Conservation (phyloP, 2,113 vertebrate genomes). For the Burhinus bistriatus region DNA sequence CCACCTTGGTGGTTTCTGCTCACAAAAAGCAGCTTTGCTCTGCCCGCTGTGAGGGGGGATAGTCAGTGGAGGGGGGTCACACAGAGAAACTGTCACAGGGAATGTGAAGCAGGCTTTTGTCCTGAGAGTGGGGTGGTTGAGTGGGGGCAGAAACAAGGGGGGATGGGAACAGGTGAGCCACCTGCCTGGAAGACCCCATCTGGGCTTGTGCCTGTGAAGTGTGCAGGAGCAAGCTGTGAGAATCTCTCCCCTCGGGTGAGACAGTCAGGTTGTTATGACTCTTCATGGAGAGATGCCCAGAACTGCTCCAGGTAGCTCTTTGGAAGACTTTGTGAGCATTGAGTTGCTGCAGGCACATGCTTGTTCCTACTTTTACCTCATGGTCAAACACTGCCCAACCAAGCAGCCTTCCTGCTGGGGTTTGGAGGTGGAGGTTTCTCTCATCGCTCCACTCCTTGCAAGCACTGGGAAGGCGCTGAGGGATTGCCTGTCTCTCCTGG, state of each 20-base stretch:
- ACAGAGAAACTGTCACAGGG: neutral
- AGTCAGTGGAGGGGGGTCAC: neutral
- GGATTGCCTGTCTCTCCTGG: neutral
- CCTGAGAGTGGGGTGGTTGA: neutral
- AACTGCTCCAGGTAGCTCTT: neutral
- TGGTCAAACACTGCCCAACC: neutral
- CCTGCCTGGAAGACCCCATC: neutral
- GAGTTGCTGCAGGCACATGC: neutral
- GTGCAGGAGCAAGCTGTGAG: accelerated
- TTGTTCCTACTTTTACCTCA: neutral
- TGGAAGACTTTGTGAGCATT: neutral
- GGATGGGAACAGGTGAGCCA: neutral
- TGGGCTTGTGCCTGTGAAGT: neutral
- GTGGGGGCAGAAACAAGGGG: neutral
- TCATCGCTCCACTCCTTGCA: neutral
- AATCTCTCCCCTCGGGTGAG: neutral
- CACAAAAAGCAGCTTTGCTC: neutral
- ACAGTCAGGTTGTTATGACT: neutral
- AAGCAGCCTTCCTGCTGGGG: neutral
- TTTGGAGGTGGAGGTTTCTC: neutral
- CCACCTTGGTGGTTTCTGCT: neutral
- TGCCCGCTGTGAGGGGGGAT: accelerated
- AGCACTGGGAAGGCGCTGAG: neutral
- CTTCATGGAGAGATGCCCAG: neutral
- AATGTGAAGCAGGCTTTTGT: neutral